Evolutionary conservation across 2,113 vertebrate genomes (phyloP), one percentile per base, ranked within the genome.

Genomic region (Festucalex cinctus): DNA sequence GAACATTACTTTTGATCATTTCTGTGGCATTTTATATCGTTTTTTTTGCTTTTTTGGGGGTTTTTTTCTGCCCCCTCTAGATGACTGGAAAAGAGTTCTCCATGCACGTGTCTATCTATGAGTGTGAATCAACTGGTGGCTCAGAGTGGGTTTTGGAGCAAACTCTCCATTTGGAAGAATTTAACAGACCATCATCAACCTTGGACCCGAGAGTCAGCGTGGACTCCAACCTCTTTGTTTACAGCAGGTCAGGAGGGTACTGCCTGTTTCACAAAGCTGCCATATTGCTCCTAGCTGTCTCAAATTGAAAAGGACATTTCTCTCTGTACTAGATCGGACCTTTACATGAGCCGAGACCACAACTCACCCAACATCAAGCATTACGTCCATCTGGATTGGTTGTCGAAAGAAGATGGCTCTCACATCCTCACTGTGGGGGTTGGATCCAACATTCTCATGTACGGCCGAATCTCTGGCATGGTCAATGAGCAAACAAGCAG

Each of bases 121-220:
- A 99, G 88, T 99, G 97, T 70, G 97, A 99, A 85, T 99, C 97
- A 12, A 98, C 97, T 0, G 97, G 97, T 49, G 97, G 97, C 46
- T 99, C 97, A 1, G 96, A 98, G 83, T 99, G 97, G 97, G 96
- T 94, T 82, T 88, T 98, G 81, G 97, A 99, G 80, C 96, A 99
- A 90, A 99, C 95, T 0, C 91, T 99, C 79, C 94, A 96, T 77
- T 91, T 99, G 75, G 96, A 98, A 54, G 97, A 98, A 82, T 93
- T 98, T 36, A 89, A 93, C 73, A 94, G 91, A 77, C 94, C 95
- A 26, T 91, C 92, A 24, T 94, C 89, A 19, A 93, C 95, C 22
- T 92, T 99, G 72, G 95, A 98, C 81, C 93, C 97, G 19, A 90
- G 94, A 78, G 87, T 98, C 81, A 98, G 96, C 3, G 95, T 99